These are phyloP conservation scores for Liasis olivaceus DNA, from an alignment of 2,797 vertebrate genomes.

Conservation along the genomic window DNA sequence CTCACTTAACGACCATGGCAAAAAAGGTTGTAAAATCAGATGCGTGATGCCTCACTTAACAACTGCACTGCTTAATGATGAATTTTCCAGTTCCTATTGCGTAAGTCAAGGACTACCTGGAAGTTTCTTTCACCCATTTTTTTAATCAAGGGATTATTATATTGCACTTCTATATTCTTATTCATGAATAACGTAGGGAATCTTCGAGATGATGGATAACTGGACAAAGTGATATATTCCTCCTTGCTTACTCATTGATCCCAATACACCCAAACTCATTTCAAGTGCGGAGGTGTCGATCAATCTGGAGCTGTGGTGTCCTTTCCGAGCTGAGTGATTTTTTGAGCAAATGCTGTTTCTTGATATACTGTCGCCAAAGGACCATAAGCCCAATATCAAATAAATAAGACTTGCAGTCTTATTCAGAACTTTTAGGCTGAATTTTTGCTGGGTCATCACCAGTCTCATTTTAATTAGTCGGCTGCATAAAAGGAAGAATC, in stretches of 20 bases:
- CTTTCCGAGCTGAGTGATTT: neutral
- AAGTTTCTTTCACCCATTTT: neutral
- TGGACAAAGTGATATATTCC: too few relatives aligned
- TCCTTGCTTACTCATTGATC: too few relatives aligned
- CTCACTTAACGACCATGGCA: too few relatives aligned
- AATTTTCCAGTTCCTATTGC: too few relatives aligned
- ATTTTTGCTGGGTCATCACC: neutral
- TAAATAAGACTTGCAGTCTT: neutral
- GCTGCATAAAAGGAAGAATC: neutral
- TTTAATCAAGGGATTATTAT: neutral
- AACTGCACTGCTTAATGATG: too few relatives aligned
- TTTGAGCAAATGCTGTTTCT: neutral
- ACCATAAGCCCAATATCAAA: neutral
- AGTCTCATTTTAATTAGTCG: neutral
- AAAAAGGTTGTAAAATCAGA: too few relatives aligned
- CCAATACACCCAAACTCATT: neutral
- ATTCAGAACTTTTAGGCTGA: neutral
- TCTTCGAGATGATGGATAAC: too few relatives aligned
- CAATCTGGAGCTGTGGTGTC: neutral
- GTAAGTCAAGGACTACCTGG: too few relatives aligned
- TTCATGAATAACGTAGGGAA: neutral
- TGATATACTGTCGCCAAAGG: neutral
- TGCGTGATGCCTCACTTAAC: too few relatives aligned
- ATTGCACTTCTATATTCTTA: neutral
- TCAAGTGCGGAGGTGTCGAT: neutral